Percentiles rank a stretch among this genome's conserved stretches.
Evolutionary conservation across 2,888 invertebrate genomes (phyloP).

Genomic region (Melinopterus prodromus): DNA sequence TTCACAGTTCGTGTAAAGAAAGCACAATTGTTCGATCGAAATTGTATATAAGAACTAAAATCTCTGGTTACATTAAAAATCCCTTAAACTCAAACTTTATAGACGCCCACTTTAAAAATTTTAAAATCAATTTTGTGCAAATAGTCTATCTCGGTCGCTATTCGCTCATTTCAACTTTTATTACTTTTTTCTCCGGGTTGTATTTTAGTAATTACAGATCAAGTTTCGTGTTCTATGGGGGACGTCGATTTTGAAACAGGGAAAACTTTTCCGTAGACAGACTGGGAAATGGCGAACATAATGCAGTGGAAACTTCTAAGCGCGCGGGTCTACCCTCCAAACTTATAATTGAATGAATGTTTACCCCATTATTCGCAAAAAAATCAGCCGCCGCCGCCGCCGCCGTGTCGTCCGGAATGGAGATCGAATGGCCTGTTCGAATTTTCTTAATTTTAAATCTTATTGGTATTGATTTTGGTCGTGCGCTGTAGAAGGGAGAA

Average conservation of each 20-base stretch:
- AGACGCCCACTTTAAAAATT: not conserved
- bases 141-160: not conserved
- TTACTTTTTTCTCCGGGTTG: not conserved
- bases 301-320: not conserved
- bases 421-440: not conserved
- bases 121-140: conserved; percentile 26
- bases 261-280: not conserved
- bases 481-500: not conserved
- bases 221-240: not conserved
- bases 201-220: not conserved
- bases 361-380: not conserved
- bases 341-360: conserved; percentile 21
- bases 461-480: not conserved
- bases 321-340: not conserved
- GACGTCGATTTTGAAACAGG: not conserved
- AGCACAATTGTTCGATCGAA: not conserved
- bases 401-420: not conserved
- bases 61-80: too few relatives aligned
- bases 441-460: not conserved
- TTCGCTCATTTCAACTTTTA: conserved; percentile 20
- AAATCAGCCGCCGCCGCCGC: not conserved
- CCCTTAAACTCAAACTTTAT: not conserved
- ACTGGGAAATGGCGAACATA: conserved; percentile 4
- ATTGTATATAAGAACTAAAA: too few relatives aligned
- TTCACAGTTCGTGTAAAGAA: not conserved